These are phyloP conservation scores for Gymnopithys bicolor DNA, from an alignment of 2,797 vertebrate species.

Conservation along the genomic window DNA sequence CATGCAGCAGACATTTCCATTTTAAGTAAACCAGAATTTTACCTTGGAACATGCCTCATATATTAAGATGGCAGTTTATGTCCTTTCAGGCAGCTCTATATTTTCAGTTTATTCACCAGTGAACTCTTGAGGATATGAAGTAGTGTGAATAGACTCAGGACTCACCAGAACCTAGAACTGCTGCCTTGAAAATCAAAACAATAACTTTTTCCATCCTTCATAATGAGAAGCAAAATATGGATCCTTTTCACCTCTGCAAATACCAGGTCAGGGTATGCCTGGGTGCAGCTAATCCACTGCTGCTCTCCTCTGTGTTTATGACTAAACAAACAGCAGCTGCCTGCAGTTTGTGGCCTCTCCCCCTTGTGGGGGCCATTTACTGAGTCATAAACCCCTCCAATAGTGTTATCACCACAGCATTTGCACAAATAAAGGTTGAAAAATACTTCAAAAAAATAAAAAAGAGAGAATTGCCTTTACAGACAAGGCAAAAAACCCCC, in stretches of 20 bases:
- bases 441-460: background rate
- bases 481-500: background rate
- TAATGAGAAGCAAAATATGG: conserved; percentile 40
- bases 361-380: conserved; percentile 57
- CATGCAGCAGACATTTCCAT: conserved; percentile 52
- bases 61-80: conserved; percentile 32
- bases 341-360: conserved; percentile 54
- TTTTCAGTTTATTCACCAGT: conserved; percentile 37
- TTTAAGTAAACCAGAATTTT: conserved; percentile 55
- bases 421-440: conserved; percentile 45
- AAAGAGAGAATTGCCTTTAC: background rate
- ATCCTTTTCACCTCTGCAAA: conserved; percentile 55
- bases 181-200: conserved; percentile 3
- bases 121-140: background rate
- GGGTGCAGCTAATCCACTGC: conserved; percentile 54
- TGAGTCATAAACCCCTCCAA: conserved; percentile 65
- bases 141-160: background rate
- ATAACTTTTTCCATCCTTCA: background rate
- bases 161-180: background rate
- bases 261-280: conserved; percentile 18
- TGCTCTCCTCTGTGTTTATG: conserved; percentile 34
- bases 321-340: conserved; percentile 69
- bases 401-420: conserved; percentile 32
- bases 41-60: conserved; percentile 36
- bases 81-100: conserved; percentile 47